Percentiles rank a stretch among this genome's conserved stretches.
These are phyloP conservation scores for Cylas formicarius DNA, from an alignment of 1,140 invertebrate genomes.

Conservation along the genomic window DNA sequence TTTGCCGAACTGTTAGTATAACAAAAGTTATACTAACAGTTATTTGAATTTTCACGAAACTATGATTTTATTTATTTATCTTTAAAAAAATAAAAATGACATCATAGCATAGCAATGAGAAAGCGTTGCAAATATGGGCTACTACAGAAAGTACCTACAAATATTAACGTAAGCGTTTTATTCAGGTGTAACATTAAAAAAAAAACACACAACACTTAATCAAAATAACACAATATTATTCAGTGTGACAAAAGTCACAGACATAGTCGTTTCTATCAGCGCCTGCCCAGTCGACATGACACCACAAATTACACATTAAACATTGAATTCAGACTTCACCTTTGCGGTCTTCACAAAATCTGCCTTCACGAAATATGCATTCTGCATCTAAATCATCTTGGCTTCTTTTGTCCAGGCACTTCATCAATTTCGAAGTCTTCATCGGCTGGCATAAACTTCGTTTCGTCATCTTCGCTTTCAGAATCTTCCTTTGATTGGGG, in stretches of 20 bases:
- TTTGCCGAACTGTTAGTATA: too few relatives aligned
- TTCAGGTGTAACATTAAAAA: background rate
- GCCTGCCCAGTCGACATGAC: too few relatives aligned
- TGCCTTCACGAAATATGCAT: too few relatives aligned
- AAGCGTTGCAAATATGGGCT: constrained; percentile 4
- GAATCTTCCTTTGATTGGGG: background rate
- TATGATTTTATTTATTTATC: too few relatives aligned
- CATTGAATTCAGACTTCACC: too few relatives aligned
- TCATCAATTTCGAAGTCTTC: background rate
- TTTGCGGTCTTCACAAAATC: too few relatives aligned
- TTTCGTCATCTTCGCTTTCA: background rate
- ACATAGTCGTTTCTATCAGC: too few relatives aligned
- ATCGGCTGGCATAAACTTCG: constrained; percentile 1
- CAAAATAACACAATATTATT: background rate
- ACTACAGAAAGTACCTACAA: background rate
- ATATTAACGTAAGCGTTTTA: background rate
- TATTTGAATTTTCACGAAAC: too few relatives aligned
- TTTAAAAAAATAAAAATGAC: too few relatives aligned
- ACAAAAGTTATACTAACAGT: too few relatives aligned
- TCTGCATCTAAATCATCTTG: background rate
- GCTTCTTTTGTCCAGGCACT: background rate
- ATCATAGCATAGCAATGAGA: too few relatives aligned
- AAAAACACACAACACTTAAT: background rate
- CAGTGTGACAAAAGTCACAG: constrained; percentile 4
- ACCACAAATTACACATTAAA: too few relatives aligned